Conservation (phyloP, 1,140 invertebrate genomes). For the Calliopsis andreniformis region DNA sequence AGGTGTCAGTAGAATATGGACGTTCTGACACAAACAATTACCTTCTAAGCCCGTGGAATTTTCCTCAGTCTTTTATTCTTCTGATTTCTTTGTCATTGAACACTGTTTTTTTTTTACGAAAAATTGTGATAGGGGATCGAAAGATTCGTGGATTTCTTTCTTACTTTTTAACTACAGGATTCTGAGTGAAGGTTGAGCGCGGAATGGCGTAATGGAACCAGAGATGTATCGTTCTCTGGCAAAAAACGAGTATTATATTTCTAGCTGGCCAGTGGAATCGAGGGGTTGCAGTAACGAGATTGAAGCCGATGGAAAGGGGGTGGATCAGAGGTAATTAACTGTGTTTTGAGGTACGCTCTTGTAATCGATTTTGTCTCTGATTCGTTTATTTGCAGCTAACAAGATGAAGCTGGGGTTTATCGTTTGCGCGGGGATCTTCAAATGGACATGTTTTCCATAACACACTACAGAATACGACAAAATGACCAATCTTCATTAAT, state of each 20-base stretch:
- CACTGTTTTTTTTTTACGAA: not conserved
- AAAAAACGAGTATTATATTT: conserved; percentile 60
- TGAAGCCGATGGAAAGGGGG: not conserved
- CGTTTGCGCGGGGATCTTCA: too few relatives aligned
- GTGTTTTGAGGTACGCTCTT: conserved; percentile 14
- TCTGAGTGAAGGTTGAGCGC: conserved; percentile 41
- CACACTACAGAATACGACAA: too few relatives aligned
- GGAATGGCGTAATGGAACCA: conserved; percentile 45
- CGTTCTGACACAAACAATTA: too few relatives aligned
- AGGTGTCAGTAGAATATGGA: too few relatives aligned
- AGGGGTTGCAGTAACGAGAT: conserved; percentile 36
- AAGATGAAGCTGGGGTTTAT: not conserved
- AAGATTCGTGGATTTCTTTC: not conserved
- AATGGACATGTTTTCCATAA: too few relatives aligned
- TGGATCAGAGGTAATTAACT: conserved; percentile 25
- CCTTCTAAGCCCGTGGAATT: too few relatives aligned
- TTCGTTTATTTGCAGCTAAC: conserved; percentile 14
- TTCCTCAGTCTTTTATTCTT: conserved; percentile 28
- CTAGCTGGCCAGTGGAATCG: not conserved
- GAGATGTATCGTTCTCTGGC: conserved; percentile 57
- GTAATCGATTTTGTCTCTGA: conserved; percentile 35
- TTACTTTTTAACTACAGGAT: not conserved
- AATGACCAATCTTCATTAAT: too few relatives aligned
- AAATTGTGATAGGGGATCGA: conserved; percentile 12
- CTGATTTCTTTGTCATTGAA: not conserved